A percentile compares a stretch with the other conserved stretches of the same genome.
These are phyloP conservation scores for Theristicus caerulescens DNA, from an alignment of 2,113 vertebrate species.

Conservation along the genomic window DNA sequence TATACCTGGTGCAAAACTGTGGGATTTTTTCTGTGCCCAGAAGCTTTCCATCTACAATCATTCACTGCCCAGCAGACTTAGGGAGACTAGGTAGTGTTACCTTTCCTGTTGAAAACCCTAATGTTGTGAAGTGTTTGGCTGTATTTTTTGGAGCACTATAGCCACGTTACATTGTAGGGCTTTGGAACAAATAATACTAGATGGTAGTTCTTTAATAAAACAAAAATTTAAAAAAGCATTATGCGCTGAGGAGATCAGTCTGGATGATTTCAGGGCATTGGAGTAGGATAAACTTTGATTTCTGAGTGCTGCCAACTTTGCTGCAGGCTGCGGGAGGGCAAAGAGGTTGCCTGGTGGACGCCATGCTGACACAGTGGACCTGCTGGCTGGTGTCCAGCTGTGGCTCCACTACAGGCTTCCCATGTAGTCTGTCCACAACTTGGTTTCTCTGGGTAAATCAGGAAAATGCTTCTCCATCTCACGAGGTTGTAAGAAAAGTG, in stretches of 20 bases:
- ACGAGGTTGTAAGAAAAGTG: accelerated
- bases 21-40: background rate
- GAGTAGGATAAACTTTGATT: background rate
- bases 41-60: background rate
- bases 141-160: background rate
- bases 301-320: background rate
- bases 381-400: background rate
- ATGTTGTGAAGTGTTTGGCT: background rate
- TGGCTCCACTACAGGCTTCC: background rate
- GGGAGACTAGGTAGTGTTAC: background rate
- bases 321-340: background rate
- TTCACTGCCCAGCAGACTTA: background rate
- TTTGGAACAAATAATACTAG: background rate
- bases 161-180: accelerated
- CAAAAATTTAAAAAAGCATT: background rate
- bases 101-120: background rate
- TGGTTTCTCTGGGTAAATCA: background rate
- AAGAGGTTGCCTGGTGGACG: background rate
- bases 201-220: background rate
- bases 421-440: background rate
- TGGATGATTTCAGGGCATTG: background rate
- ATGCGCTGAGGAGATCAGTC: background rate
- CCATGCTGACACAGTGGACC: accelerated
- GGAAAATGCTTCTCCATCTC: background rate
- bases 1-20: background rate